Base-by-base conservation (phyloP, 2,797 vertebrate genomes). In the Okamejei kenojei region DNA sequence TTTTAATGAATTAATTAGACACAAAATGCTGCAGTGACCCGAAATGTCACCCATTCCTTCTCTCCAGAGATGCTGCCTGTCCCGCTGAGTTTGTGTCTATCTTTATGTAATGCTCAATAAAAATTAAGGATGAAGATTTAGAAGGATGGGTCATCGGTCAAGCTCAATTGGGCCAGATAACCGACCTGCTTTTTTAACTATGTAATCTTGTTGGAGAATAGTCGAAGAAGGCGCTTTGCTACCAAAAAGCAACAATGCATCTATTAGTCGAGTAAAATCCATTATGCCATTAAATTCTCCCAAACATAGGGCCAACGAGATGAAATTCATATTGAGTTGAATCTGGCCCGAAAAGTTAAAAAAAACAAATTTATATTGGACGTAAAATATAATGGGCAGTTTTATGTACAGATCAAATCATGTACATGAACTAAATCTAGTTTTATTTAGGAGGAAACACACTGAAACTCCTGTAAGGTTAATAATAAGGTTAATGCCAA, bases 361-460 rank as follows among this genome's bases (percentile, higher is more conserved):
- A 32, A 78, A 78, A 32, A 78, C 29, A 76, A 76, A 29, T 76
- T 76, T 0, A 7, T n/a, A 76, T n/a, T 76, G 4, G 77, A 5
- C 10, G 61, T 11, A 84, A 26, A 84, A 84, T 29, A 11, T 17
- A 84, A 58, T 15, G 7, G 9, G 26, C 0, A 84, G 7, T 63
- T 61, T 63, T 26, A 84, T 84, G 81, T 54, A 84, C 23, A n/a
- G 11, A 84, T 79, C 78, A 79, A 79, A 79, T 79, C n/a, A 79
- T 19, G 15, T 13, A 38, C 32, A 38, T 19, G 2, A 45, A 45
- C 45, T 32, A 79, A 32, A 5, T n/a, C 17, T 35, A 15, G n/a
- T 15, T 35, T 38, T 15, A 19, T 38, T 79, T 35, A 35, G 78
- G 5, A 17, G 32, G 38, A 79, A 1, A 17, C 35, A 78, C n/a